Evolutionary conservation across 2,797 vertebrate species (phyloP).

Genomic region (Diplodus sargus): DNA sequence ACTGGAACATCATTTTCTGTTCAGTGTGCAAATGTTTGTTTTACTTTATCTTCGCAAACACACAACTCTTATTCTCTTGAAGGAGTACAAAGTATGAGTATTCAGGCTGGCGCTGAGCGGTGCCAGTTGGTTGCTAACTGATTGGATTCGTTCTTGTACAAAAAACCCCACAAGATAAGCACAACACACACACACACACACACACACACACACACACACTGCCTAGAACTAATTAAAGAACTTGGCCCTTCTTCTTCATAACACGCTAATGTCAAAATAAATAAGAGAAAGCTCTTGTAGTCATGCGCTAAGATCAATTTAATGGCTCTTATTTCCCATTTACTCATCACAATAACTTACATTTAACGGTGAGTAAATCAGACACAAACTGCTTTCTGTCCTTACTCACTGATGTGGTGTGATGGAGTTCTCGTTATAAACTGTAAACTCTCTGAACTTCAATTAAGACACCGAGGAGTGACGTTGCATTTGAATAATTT

Average conservation of each 20-base stretch:
- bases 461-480: no score
- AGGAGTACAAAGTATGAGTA: neutral
- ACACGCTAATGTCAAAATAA: conserved; percentile 25
- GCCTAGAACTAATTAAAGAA: conserved; percentile 43
- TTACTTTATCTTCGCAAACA: neutral
- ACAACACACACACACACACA: neutral
- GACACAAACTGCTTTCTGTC: conserved; percentile 22
- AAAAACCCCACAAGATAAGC: conserved; percentile 16
- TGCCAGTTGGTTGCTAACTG: conserved; percentile 37
- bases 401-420: neutral
- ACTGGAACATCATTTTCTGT: neutral
- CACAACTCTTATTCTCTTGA: neutral
- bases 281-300: conserved; percentile 25
- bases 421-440: conserved; percentile 21
- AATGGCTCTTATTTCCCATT: conserved; percentile 37
- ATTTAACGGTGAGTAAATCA: conserved; percentile 32
- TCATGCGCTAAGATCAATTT: conserved; percentile 26
- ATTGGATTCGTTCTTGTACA: conserved; percentile 42
- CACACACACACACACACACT: neutral
- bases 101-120: conserved; percentile 4
- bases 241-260: conserved; percentile 29
- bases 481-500: no score
- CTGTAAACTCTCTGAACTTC: neutral
- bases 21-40: neutral
- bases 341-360: conserved; percentile 25